Conservation (phyloP, 2,113 vertebrate genomes). For the Chloroceryle aenea region DNA sequence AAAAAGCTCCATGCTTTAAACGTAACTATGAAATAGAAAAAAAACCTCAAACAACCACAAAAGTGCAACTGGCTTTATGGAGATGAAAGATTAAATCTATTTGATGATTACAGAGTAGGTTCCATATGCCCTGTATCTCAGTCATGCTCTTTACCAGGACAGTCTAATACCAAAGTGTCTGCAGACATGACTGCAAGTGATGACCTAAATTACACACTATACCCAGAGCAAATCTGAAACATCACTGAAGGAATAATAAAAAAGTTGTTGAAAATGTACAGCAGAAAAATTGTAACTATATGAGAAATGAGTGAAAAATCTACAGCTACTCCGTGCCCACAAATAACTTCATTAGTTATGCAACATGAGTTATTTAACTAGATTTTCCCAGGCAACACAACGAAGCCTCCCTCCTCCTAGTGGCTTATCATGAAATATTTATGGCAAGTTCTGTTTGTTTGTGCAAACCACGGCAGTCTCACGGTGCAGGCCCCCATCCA, state of each 20-base stretch:
- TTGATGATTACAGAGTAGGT: constrained; percentile 16
- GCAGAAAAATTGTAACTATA: neutral
- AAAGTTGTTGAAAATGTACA: neutral
- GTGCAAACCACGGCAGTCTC: neutral
- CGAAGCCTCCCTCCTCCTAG: neutral
- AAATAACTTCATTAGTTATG: neutral
- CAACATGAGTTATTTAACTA: neutral
- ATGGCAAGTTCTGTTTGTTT: neutral
- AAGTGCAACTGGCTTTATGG: neutral
- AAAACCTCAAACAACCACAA: neutral
- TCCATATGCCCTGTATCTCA: neutral
- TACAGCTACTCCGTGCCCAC: neutral
- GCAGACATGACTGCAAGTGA: neutral
- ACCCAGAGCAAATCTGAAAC: neutral
- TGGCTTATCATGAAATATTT: neutral
- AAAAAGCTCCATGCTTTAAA: neutral
- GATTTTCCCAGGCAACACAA: neutral
- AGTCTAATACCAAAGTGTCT: neutral
- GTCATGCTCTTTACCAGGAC: neutral
- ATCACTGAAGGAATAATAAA: neutral
- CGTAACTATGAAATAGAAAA: neutral
- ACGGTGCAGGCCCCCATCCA: neutral
- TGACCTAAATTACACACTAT: neutral
- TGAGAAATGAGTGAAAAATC: neutral
- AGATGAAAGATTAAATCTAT: neutral